phyloP scores from a whole-genome alignment of 2,113 vertebrate species.

The Capreolus pygargus region DNA sequence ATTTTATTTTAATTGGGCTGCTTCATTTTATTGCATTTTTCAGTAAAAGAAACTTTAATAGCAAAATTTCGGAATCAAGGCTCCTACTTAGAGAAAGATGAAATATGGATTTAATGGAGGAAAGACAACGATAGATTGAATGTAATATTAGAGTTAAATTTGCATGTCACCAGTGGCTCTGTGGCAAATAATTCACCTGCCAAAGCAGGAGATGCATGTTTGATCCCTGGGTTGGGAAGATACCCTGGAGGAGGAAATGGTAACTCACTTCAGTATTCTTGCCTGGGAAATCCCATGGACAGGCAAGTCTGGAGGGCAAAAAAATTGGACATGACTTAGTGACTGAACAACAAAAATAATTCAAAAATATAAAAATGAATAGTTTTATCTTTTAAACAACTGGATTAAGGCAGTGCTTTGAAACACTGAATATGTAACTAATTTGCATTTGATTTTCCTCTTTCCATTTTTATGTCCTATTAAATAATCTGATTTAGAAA shows the following conservation, averaged over 20 bases:
- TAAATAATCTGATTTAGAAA: not conserved
- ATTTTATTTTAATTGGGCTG: not conserved
- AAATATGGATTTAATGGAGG: not conserved
- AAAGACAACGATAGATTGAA: not conserved
- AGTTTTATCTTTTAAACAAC: not conserved
- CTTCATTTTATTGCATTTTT: not conserved
- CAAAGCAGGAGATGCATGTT: not conserved
- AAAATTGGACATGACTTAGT: rapidly evolving
- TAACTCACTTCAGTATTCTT: not conserved
- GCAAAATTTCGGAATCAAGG: not conserved
- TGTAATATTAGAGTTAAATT: not conserved
- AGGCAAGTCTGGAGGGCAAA: not conserved
- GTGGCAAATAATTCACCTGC: not conserved
- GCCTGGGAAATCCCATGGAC: not conserved
- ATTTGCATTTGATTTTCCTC: not conserved
- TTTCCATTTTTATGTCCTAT: not conserved
- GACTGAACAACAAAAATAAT: not conserved
- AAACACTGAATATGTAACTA: not conserved
- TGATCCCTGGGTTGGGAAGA: not conserved
- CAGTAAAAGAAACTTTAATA: not conserved
- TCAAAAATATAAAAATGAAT: not conserved
- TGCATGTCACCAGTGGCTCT: not conserved
- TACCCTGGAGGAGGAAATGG: not conserved
- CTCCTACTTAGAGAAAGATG: not conserved
- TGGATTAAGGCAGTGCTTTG: not conserved